Base-by-base conservation (phyloP, 2,888 invertebrate species). In the Tipula helvola region DNA sequence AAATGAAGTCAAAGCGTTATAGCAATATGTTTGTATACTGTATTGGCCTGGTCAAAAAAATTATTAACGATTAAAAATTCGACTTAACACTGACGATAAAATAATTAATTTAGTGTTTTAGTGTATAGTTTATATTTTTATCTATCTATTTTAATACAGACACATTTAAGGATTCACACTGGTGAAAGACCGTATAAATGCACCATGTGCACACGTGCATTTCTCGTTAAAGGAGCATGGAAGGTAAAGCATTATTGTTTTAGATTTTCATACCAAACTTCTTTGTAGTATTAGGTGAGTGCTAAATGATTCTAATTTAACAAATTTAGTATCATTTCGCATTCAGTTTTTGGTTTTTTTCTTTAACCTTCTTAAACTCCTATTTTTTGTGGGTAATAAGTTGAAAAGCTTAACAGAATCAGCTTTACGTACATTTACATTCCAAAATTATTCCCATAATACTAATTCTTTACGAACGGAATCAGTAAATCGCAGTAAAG, bases 181-280 rank as follows among this genome's bases (percentile, higher is more conserved):
- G 71, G 71, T 71, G 71, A 71, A 71, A 71, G 71, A 71, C 71
- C 71, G 71, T 71, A 71, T 71, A 71, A 71, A 71, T 71, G 71
- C 28, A 71, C 71, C 8, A 71, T 71, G 71, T 71, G 71, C 28
- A 71, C 71, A 71, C 71, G 71, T 28, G 71, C 71, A 71, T 71
- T 71, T 71, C 71, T 71, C 71, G 71, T 71, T 71, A 71, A 71
- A 71, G 71, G 71, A 71, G 71, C 71, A 12, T 71, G 71, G 71
- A 71, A 71, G 71, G 71, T 71, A 71, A 71, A 28, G 28, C 71
- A 71, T 71, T 71, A 10, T 28, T 28, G n/a, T 18, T 71, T 28
- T 28, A 71, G 3, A 39, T 39, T 39, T 39, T 39, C 39, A 39
- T 39, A 39, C 39, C 5, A 52, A 52, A 52, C 12, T 52, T 52